These are phyloP conservation scores for Forficula auricularia DNA, from an alignment of 1,140 invertebrate species.

Conservation along the genomic window DNA sequence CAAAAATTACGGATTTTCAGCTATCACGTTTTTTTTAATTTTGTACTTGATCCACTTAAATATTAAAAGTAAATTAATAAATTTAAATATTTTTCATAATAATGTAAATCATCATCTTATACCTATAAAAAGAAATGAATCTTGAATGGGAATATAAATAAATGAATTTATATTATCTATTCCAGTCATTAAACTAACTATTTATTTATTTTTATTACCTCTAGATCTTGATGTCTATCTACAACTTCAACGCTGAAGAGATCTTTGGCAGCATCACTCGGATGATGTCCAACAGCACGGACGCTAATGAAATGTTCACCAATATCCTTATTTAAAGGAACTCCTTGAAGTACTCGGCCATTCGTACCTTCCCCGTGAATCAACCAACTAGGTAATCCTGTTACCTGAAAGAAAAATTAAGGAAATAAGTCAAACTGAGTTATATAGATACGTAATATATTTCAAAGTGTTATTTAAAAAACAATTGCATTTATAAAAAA, in stretches of 20 bases:
- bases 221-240: not conserved
- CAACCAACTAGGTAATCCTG: conserved; percentile 12
- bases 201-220: too few relatives aligned
- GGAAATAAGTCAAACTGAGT: not conserved
- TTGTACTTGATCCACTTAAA: too few relatives aligned
- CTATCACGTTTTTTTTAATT: too few relatives aligned
- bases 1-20: too few relatives aligned
- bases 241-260: conserved; percentile 38
- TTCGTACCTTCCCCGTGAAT: conserved; percentile 20
- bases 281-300: conserved; percentile 25
- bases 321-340: conserved; percentile 34
- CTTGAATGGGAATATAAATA: too few relatives aligned
- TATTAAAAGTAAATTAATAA: too few relatives aligned
- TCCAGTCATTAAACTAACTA: too few relatives aligned
- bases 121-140: too few relatives aligned
- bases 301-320: conserved; percentile 34
- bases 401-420: conserved; percentile 14
- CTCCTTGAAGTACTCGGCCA: conserved; percentile 32
- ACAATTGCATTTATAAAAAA: not conserved
- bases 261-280: conserved; percentile 27
- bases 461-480: not conserved
- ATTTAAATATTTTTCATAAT: too few relatives aligned
- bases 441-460: not conserved
- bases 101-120: too few relatives aligned
- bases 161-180: too few relatives aligned